A percentile compares a stretch with the other conserved stretches of the same genome.
phyloP scores from a whole-genome alignment of 2,888 invertebrate genomes.

The Cerceris rybyensis region DNA sequence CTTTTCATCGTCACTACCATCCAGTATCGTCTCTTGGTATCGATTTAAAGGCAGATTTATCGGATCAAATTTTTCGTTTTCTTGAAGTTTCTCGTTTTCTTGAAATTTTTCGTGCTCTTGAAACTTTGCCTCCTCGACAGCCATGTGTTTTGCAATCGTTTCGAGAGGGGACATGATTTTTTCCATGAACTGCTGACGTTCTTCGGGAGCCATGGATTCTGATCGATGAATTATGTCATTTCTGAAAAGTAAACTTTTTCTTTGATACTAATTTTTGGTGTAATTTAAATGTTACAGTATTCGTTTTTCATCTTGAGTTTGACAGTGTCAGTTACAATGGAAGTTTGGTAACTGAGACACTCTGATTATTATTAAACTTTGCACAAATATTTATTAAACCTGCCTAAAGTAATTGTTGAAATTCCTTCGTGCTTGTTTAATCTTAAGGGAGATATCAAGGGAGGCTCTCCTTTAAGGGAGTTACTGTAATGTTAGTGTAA shows the following conservation, averaged over 20 bases:
- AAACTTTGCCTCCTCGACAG: constrained; percentile 68
- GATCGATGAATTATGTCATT: constrained; percentile 73
- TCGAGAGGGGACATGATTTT: constrained; percentile 74
- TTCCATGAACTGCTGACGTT: constrained; percentile 67
- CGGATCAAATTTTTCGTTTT: constrained; percentile 39
- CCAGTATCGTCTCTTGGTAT: constrained; percentile 64
- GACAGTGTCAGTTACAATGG: too few relatives aligned
- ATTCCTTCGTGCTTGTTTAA: too few relatives aligned
- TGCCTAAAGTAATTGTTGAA: too few relatives aligned
- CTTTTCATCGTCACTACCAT: constrained; percentile 33
- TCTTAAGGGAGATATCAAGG: too few relatives aligned
- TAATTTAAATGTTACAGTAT: too few relatives aligned
- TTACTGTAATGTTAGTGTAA: too few relatives aligned
- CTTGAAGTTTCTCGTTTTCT: constrained; percentile 49
- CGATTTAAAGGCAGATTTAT: constrained; percentile 45
- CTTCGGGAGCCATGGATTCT: constrained; percentile 63
- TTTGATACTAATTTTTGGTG: too few relatives aligned
- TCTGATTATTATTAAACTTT: too few relatives aligned
- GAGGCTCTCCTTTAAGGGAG: too few relatives aligned
- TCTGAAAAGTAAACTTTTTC: constrained; percentile 53
- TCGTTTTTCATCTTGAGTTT: too few relatives aligned
- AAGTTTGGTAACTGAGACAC: too few relatives aligned
- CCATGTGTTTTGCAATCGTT: constrained; percentile 73
- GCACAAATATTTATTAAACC: too few relatives aligned
- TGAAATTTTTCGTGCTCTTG: constrained; percentile 40